Percentiles rank a stretch among this genome's conserved stretches.
Evolutionary conservation across 2,113 vertebrate species (phyloP).

Genomic region (Salvelinus namaycush): DNA sequence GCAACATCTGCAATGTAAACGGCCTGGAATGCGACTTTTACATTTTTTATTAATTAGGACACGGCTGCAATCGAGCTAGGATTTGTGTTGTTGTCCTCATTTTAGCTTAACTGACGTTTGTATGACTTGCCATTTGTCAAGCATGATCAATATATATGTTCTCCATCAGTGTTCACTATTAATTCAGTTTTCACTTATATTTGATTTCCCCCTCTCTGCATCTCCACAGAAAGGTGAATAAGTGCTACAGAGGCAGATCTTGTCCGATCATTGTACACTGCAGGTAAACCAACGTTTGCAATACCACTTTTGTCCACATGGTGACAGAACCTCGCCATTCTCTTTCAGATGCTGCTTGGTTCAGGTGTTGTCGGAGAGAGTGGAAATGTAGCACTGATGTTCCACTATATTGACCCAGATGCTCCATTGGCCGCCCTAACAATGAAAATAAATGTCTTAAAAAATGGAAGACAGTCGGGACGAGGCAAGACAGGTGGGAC

Average conservation of each 20-base stretch:
- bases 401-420: neutral
- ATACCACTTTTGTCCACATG: slow-evolving; percentile 33
- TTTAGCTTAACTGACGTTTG: neutral
- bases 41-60: neutral
- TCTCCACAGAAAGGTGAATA: slow-evolving; percentile 96
- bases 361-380: neutral
- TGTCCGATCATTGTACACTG: slow-evolving; percentile 98
- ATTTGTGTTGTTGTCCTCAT: neutral
- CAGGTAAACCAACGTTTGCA: slow-evolving; percentile 79
- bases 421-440: neutral
- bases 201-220: neutral
- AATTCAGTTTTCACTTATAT: neutral
- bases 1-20: too few relatives aligned
- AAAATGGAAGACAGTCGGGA: too few relatives aligned
- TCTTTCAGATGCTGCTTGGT: neutral
- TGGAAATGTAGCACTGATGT: neutral
- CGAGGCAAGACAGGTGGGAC: too few relatives aligned
- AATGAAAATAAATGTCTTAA: too few relatives aligned
- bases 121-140: too few relatives aligned
- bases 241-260: slow-evolving; percentile 97
- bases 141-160: neutral
- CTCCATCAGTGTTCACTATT: neutral
- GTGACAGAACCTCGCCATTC: neutral
- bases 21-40: too few relatives aligned
- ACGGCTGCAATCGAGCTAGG: neutral